Evolutionary conservation across 2,797 vertebrate genomes (phyloP), one percentile per base, ranked within the genome.

Genomic region (Triplophysa bombifrons): DNA sequence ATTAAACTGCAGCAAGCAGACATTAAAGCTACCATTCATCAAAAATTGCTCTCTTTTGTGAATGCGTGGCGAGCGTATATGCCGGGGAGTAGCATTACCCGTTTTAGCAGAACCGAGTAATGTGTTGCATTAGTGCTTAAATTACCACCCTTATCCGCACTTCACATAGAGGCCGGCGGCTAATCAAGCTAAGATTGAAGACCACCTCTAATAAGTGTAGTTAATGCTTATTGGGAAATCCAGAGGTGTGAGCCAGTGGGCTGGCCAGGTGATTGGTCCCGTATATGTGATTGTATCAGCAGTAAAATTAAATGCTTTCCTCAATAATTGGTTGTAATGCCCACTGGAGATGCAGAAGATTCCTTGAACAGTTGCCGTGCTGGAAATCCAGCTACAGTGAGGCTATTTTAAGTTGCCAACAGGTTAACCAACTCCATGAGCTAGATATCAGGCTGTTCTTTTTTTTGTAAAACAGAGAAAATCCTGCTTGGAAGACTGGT

Each of bases 141-240:
- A 79, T 79, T 79, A 72, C 77, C 77, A 79, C 70, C 77, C 66
- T 79, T 72, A 73, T 80, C 69, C 19, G 38, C 72, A 66, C 77
- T 80, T 73, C 77, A 58, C 70, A 66, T 72, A 48, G 69, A 66
- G 34, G 70, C 70, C 69, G 17, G 20, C 41, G 70, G 70, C 77
- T 80, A 80, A 80, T 80, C 70, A 80, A 58, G 77, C 77, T 66
- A 73, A 80, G 77, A 80, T 80, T 80, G 77, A 80, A 80, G 69
- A 73, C 77, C 61, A 73, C 61, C 70, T 27, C 61, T 73, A 80
- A 73, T 80, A 72, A 80, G 70, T 66, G 77, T 72, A 80, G 77
- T 72, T 80, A 80, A 80, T 80, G 77, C 50, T 72, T 80, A 80
- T 80, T 80, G 70, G 70, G 7, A 80, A 80, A 72, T 72, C 65